These are phyloP conservation scores for Pangasianodon gigas DNA, from an alignment of 2,113 vertebrate genomes.

Conservation along the genomic window DNA sequence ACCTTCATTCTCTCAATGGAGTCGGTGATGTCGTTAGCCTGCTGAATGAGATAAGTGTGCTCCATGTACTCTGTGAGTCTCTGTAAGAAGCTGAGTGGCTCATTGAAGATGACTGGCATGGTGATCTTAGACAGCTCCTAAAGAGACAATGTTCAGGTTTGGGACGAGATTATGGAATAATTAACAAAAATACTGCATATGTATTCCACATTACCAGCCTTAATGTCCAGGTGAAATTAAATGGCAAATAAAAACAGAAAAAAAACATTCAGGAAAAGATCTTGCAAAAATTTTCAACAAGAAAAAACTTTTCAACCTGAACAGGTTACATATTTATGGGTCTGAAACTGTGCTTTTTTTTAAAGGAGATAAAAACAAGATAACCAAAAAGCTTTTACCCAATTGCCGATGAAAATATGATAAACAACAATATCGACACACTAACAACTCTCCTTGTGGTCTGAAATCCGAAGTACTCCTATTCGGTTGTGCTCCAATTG, in stretches of 20 bases:
- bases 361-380: no score
- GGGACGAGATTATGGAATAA: background rate
- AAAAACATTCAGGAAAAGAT: background rate
- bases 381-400: no score
- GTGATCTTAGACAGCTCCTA: conserved; percentile 98
- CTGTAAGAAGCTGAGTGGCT: conserved; percentile 95
- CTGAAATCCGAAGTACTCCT: background rate
- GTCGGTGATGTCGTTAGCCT: conserved; percentile 80
- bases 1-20: conserved; percentile 95
- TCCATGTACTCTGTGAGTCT: conserved; percentile 97
- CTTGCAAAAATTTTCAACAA: background rate
- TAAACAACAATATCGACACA: background rate
- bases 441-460: no score
- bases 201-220: background rate
- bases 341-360: background rate
- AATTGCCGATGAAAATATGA: background rate
- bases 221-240: background rate
- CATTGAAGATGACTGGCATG: conserved; percentile 98
- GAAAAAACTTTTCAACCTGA: background rate
- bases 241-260: background rate
- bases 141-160: conserved; percentile 7
- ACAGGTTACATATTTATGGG: background rate
- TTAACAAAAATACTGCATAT: background rate
- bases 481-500: background rate
- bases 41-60: conserved; percentile 94